Conservation (phyloP, 2,888 invertebrate genomes). For the Cryptocheilus praepositus region DNA sequence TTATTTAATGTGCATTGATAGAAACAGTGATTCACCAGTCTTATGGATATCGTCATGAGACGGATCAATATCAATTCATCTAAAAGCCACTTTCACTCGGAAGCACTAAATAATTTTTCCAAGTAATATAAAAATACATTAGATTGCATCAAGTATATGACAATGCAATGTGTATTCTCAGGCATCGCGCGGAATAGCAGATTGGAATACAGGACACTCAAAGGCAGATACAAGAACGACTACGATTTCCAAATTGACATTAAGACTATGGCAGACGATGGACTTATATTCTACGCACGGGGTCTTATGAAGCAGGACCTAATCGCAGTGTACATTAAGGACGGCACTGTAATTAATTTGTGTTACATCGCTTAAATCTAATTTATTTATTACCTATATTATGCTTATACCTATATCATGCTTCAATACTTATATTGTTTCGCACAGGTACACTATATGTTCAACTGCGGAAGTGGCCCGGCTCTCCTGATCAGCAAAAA, state of each 20-base stretch:
- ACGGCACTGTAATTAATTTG: constrained; percentile 80
- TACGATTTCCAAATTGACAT: constrained; percentile 88
- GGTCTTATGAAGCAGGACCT: constrained; percentile 80
- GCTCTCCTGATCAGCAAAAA: constrained; percentile 78
- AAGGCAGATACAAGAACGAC: constrained; percentile 79
- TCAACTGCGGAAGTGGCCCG: constrained; percentile 83
- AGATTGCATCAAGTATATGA: too few species aligned
- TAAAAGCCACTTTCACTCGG: too few species aligned
- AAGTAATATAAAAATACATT: too few species aligned
- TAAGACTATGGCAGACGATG: constrained; percentile 85
- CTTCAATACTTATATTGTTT: background rate
- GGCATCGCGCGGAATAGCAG: constrained; percentile 83
- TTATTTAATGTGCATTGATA: too few species aligned
- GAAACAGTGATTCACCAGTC: too few species aligned
- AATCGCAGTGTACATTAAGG: constrained; percentile 84
- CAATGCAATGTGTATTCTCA: constrained; percentile 59
- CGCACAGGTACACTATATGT: constrained; percentile 80
- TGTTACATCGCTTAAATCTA: too few species aligned
- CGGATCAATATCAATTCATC: too few species aligned
- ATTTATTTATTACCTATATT: too few species aligned
- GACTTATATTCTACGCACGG: constrained; percentile 90
- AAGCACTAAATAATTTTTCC: too few species aligned
- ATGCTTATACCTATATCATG: too few species aligned
- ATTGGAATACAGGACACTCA: constrained; percentile 81
- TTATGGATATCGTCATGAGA: too few species aligned